Conservation (phyloP, 2,888 invertebrate species). For the Cheilosia scutellata region DNA sequence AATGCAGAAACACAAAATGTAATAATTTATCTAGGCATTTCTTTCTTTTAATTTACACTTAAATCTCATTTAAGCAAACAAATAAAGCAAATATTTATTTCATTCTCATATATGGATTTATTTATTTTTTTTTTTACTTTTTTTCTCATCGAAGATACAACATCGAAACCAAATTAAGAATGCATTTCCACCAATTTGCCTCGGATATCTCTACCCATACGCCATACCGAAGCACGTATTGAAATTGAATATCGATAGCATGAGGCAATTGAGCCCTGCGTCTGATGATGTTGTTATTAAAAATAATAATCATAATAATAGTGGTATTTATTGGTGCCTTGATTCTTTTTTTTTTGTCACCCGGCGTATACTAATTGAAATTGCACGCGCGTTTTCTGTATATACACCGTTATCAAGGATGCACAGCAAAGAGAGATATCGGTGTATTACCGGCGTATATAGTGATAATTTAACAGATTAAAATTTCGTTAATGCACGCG, state of each 20-base stretch:
- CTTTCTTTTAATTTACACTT: constrained; percentile 48
- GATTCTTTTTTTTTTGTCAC: constrained; percentile 49
- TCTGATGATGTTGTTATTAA: constrained; percentile 71
- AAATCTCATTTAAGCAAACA: constrained; percentile 47
- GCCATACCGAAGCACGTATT: constrained; percentile 22
- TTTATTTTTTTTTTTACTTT: constrained; percentile 12
- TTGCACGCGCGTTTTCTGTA: constrained; percentile 59
- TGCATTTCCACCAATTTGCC: constrained; percentile 67
- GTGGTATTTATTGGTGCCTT: constrained; percentile 68
- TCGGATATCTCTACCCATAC: constrained; percentile 47
- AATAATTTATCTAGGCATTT: background rate
- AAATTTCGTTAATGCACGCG: constrained; percentile 66
- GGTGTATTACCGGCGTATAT: constrained; percentile 6
- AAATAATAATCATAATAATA: constrained; percentile 76
- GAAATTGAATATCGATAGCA: constrained; percentile 52
- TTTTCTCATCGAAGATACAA: constrained; percentile 45
- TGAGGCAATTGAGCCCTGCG: constrained; percentile 11
- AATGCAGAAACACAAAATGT: background rate
- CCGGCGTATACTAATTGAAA: constrained; percentile 70
- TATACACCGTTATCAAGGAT: constrained; percentile 59
- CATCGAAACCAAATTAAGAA: constrained; percentile 50
- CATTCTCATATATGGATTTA: constrained; percentile 8
- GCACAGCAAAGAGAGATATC: constrained; percentile 37
- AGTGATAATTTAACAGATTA: constrained; percentile 72
- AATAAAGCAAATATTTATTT: constrained; percentile 11